A percentile compares a stretch with the other conserved stretches of the same genome.
Evolutionary conservation across 1,140 invertebrate genomes (phyloP).

Genomic region (Dufourea novaeangliae): DNA sequence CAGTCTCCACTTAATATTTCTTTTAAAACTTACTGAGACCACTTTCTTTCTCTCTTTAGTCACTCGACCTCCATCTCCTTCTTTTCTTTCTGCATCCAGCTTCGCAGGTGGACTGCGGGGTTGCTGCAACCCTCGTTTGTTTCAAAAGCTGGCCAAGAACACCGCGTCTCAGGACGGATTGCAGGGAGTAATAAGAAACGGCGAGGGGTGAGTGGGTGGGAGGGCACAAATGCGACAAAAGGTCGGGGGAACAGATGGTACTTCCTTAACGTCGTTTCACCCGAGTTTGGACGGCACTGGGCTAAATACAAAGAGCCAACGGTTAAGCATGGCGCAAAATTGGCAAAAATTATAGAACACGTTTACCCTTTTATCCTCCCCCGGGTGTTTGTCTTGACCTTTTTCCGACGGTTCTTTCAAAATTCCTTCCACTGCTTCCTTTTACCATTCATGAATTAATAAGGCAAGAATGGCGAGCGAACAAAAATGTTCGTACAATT

Average conservation of each 20-base stretch:
- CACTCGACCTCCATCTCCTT: background rate
- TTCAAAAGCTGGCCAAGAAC: slow-evolving; percentile 34
- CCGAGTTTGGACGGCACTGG: background rate
- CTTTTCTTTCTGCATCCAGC: slow-evolving; percentile 17
- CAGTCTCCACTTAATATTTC: slow-evolving; percentile 64
- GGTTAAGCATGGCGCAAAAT: background rate
- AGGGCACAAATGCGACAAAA: background rate
- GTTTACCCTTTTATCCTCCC: background rate
- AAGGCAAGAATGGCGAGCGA: no score
- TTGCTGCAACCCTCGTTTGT: slow-evolving; percentile 39
- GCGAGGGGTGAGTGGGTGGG: background rate
- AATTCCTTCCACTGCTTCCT: background rate
- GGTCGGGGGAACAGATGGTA: background rate
- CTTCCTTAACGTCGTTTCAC: background rate
- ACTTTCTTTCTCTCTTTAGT: background rate
- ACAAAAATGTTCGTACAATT: no score
- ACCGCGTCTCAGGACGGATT: slow-evolving; percentile 36
- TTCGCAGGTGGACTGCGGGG: slow-evolving; percentile 11
- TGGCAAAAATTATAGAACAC: background rate
- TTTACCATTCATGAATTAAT: no score
- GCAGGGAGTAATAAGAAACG: slow-evolving; percentile 49
- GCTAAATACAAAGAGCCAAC: background rate
- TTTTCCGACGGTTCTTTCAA: background rate
- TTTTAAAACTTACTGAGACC: slow-evolving; percentile 61
- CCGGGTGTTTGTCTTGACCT: background rate